phyloP scores from a whole-genome alignment of 2,113 vertebrate genomes.

The Leuciscus idus region DNA sequence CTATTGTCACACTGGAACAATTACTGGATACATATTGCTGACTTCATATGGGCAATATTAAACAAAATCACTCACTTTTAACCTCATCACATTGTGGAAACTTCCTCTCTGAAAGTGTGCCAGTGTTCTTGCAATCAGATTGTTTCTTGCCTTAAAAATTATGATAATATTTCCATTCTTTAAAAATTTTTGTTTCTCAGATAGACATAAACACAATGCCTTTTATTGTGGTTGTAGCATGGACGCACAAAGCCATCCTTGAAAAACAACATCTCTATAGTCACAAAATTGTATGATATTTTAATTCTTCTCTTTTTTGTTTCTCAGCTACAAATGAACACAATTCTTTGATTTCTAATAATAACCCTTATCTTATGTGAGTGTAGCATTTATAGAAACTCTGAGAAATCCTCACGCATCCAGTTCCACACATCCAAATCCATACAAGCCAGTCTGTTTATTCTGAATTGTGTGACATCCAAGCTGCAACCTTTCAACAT shows the following conservation, averaged over 20 bases:
- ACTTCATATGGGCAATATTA: not conserved
- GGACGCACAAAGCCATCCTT: not conserved
- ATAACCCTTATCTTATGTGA: not conserved
- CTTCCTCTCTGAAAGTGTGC: conserved; percentile 19
- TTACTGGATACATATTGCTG: conserved; percentile 27
- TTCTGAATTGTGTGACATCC: not conserved
- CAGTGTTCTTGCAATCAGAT: not conserved
- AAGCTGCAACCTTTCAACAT: not conserved
- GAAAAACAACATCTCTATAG: not conserved
- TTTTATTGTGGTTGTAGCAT: not conserved
- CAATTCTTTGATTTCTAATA: not conserved
- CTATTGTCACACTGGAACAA: conserved; percentile 27
- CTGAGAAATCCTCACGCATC: not conserved
- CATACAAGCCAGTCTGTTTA: not conserved
- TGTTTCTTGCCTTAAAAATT: not conserved
- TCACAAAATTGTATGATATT: not conserved
- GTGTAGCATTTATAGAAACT: not conserved
- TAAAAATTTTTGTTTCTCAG: not conserved
- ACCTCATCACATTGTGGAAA: conserved; percentile 22
- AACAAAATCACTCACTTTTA: conserved; percentile 27
- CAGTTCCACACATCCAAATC: conserved; percentile 9
- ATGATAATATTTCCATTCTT: conserved; percentile 21
- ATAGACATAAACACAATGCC: not conserved
- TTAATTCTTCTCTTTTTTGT: not conserved
- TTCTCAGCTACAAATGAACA: not conserved